phyloP scores from a whole-genome alignment of 2,888 invertebrate species.

The Phengaris arion region DNA sequence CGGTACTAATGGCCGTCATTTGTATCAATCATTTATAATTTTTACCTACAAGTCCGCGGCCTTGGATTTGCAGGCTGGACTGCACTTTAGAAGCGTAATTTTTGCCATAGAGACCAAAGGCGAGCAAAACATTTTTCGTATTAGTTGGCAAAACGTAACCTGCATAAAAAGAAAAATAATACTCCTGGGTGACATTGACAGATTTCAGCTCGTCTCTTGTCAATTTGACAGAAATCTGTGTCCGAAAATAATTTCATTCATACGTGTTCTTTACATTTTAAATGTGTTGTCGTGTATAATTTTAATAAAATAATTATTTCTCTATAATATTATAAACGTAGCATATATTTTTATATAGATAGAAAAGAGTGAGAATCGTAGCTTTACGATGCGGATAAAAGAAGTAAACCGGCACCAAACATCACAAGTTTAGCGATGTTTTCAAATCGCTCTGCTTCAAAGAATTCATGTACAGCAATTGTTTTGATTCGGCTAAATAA shows the following conservation, averaged over 20 bases:
- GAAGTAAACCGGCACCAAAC: background rate
- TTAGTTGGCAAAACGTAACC: no score
- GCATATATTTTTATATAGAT: background rate
- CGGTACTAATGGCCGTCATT: no score
- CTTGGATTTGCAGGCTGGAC: no score
- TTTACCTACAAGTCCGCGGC: no score
- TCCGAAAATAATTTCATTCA: background rate
- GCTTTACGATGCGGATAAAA: background rate
- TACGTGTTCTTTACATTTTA: slow-evolving; percentile 6
- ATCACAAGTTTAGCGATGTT: slow-evolving; percentile 18
- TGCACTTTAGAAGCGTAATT: no score
- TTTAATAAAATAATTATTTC: background rate
- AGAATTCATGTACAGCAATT: slow-evolving; percentile 1
- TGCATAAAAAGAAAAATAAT: background rate
- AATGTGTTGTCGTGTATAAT: background rate
- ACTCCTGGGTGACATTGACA: background rate
- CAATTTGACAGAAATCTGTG: background rate
- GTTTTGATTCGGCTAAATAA: slow-evolving; percentile 20
- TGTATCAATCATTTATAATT: no score
- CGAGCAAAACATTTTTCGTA: no score
- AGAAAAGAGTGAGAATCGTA: background rate
- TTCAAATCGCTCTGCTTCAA: slow-evolving; percentile 12
- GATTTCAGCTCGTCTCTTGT: background rate
- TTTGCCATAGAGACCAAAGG: no score
- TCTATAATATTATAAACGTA: background rate